Conservation (phyloP, 2,113 vertebrate species). For the Speoplatyrhinus poulsoni region DNA sequence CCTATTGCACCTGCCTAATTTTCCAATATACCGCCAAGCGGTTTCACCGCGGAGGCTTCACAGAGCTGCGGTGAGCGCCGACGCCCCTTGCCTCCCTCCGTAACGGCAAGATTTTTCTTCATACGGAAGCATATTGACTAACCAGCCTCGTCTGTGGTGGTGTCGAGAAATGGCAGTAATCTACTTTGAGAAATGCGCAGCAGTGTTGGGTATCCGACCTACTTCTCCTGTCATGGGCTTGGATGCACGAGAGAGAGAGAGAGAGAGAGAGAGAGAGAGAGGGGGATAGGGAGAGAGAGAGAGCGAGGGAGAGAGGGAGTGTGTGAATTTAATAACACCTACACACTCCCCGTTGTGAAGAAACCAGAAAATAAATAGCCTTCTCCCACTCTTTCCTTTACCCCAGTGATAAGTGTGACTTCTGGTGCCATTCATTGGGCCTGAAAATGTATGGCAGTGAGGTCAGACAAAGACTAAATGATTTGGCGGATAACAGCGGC, state of each 20-base stretch:
- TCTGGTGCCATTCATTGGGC: constrained; percentile 56
- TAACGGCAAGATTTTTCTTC: constrained; percentile 58
- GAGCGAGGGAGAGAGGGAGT: neutral
- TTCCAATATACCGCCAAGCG: constrained; percentile 41
- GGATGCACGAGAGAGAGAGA: constrained; percentile 18
- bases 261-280: neutral
- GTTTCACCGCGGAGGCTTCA: constrained; percentile 48
- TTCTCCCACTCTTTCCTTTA: constrained; percentile 65
- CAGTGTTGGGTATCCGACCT: constrained; percentile 36
- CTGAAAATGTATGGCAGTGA: constrained; percentile 56
- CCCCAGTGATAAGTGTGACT: constrained; percentile 65
- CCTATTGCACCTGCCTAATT: constrained; percentile 57
- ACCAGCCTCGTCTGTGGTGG: constrained; percentile 29
- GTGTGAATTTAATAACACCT: constrained; percentile 58
- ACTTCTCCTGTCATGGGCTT: constrained; percentile 29
- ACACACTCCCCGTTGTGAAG: constrained; percentile 26
- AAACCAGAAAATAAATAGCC: constrained; percentile 65
- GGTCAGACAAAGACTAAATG: constrained; percentile 56
- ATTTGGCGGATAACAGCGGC: constrained; percentile 58
- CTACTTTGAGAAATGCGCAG: constrained; percentile 42
- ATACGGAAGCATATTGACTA: constrained; percentile 48
- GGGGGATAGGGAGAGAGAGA: neutral
- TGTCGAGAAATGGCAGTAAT: constrained; percentile 57
- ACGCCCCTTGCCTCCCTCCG: constrained; percentile 5
- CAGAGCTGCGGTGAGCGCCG: constrained; percentile 43